A percentile compares a stretch with the other conserved stretches of the same genome.
These are phyloP conservation scores for Actias luna DNA, from an alignment of 2,888 invertebrate genomes.

Conservation along the genomic window DNA sequence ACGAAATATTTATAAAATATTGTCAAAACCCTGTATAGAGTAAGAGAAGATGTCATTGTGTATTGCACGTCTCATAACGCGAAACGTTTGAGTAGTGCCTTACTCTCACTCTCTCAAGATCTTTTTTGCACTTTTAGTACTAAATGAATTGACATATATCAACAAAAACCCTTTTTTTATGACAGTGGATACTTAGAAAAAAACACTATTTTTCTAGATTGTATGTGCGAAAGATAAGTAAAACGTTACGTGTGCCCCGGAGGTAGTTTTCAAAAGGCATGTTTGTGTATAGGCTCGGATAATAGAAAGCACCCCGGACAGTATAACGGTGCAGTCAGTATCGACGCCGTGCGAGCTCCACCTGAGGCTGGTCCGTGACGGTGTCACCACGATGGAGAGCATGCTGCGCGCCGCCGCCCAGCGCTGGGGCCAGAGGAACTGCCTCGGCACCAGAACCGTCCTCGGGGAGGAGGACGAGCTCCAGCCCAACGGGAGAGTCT, in stretches of 20 bases:
- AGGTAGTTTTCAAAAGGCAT: too few species aligned
- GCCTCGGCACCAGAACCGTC: conserved; percentile 94
- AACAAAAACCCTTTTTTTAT: too few species aligned
- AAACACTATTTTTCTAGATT: too few species aligned
- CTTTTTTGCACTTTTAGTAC: background rate
- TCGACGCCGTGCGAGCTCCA: conserved; percentile 87
- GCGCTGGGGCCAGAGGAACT: conserved; percentile 87
- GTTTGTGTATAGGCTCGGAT: conserved; percentile 84
- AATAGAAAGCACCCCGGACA: conserved; percentile 83
- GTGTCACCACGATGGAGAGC: conserved; percentile 91
- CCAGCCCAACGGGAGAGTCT: conserved; percentile 96
- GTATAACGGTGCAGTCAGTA: conserved; percentile 88
- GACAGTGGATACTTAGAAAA: too few species aligned
- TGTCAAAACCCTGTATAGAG: too few species aligned
- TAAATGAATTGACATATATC: background rate
- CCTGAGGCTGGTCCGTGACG: conserved; percentile 86
- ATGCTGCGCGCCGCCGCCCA: conserved; percentile 90
- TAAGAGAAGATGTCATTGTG: too few species aligned
- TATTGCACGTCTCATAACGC: too few species aligned
- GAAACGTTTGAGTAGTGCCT: too few species aligned
- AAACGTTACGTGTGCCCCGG: too few species aligned
- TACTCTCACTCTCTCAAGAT: too few species aligned
- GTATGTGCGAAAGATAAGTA: too few species aligned
- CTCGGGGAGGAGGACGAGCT: conserved; percentile 96
- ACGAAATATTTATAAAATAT: conserved; percentile 1